A percentile compares a stretch with the other conserved stretches of the same genome.
Evolutionary conservation across 2,888 invertebrate species (phyloP).

Genomic region (Ochropacha duplaris): DNA sequence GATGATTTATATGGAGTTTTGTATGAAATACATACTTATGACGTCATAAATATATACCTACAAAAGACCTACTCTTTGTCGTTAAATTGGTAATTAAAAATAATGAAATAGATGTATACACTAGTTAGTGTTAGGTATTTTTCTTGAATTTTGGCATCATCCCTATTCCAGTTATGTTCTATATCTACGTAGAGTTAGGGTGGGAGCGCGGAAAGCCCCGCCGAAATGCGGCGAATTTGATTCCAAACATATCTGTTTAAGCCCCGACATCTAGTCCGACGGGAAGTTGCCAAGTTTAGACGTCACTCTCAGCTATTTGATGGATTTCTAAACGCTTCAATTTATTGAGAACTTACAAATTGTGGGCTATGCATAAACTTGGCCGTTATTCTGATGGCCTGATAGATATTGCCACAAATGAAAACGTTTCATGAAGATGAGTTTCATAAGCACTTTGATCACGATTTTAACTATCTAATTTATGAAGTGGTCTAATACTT

Average conservation of each 20-base stretch:
- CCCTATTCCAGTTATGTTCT: background rate
- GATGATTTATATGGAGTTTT: too few relatives aligned
- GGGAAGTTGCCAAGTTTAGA: conserved; percentile 31
- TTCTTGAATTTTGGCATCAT: too few relatives aligned
- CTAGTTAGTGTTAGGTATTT: too few relatives aligned
- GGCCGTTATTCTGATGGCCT: too few relatives aligned
- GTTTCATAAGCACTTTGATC: background rate
- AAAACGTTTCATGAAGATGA: background rate
- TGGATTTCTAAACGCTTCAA: background rate
- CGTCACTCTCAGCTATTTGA: conserved; percentile 15
- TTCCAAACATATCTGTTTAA: conserved; percentile 61
- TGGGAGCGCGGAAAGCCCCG: conserved; percentile 33
- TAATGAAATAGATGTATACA: too few relatives aligned
- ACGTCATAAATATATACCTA: too few relatives aligned
- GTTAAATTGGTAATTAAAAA: too few relatives aligned
- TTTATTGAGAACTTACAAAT: background rate
- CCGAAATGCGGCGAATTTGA: conserved; percentile 52
- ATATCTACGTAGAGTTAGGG: conserved; percentile 25
- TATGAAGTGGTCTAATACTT: too few relatives aligned
- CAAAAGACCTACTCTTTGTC: too few relatives aligned
- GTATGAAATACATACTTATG: too few relatives aligned
- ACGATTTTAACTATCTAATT: too few relatives aligned
- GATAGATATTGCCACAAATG: too few relatives aligned
- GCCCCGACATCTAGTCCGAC: conserved; percentile 49
- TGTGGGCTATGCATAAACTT: background rate